Percentiles rank a stretch among this genome's conserved stretches.
These are phyloP conservation scores for Magallana angulata DNA, from an alignment of 1,140 invertebrate species.

Conservation along the genomic window DNA sequence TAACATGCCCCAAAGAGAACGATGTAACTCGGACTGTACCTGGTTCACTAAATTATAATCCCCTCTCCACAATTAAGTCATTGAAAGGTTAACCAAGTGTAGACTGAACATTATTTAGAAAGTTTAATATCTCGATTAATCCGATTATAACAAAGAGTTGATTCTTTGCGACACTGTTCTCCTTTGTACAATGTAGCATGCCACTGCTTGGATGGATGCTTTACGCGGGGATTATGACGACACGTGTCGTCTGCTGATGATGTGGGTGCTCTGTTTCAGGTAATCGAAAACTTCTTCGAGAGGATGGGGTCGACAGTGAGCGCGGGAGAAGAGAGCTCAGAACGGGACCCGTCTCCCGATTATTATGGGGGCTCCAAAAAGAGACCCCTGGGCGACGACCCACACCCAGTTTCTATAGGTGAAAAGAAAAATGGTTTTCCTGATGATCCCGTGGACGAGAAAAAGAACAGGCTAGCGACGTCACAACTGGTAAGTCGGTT, in stretches of 20 bases:
- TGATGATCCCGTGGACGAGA: not conserved
- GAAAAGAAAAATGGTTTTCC: not conserved
- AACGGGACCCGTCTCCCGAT: not conserved
- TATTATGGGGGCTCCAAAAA: not conserved
- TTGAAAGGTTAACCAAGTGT: not conserved
- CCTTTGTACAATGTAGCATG: not conserved
- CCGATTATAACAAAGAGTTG: not conserved
- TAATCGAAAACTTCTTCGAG: not conserved
- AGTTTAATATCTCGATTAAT: conserved; percentile 5
- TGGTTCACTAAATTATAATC: too few relatives aligned
- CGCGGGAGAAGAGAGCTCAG: not conserved
- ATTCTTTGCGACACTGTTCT: too few relatives aligned
- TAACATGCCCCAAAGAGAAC: too few relatives aligned
- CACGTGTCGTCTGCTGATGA: not conserved
- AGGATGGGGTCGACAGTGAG: not conserved
- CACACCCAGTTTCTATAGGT: not conserved
- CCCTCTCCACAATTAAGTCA: too few relatives aligned
- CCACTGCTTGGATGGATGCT: not conserved
- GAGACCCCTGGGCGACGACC: not conserved
- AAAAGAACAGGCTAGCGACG: not conserved
- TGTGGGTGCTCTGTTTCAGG: not conserved
- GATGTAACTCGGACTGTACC: too few relatives aligned
- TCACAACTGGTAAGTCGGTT: not conserved
- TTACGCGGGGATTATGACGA: not conserved
- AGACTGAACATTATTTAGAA: not conserved